phyloP scores from a whole-genome alignment of 1,140 invertebrate genomes.

The Brachionus paranguensis region DNA sequence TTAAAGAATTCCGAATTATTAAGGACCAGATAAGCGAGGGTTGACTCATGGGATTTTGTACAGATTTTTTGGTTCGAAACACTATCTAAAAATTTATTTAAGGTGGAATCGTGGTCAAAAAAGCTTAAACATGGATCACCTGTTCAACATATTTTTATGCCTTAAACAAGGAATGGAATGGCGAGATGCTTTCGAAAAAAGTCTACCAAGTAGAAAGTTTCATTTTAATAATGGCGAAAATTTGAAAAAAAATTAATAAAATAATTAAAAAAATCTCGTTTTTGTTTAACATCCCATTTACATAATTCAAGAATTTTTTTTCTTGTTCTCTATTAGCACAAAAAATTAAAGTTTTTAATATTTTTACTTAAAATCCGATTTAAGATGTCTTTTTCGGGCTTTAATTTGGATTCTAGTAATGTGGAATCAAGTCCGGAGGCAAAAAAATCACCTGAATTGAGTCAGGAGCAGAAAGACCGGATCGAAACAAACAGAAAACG shows the following conservation, averaged over 20 bases:
- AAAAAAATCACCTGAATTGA: neutral
- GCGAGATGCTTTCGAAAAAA: constrained; percentile 7
- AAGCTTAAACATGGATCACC: constrained; percentile 33
- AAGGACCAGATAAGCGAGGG: too few relatives aligned
- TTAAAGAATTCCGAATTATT: too few relatives aligned
- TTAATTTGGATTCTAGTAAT: neutral
- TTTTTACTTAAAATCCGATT: neutral
- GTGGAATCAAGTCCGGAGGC: neutral
- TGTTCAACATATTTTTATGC: constrained; percentile 20
- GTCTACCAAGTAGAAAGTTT: constrained; percentile 1
- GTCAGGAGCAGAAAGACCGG: constrained; percentile 2
- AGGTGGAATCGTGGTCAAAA: constrained; percentile 29
- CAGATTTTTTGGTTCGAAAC: too few relatives aligned
- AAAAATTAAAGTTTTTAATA: neutral
- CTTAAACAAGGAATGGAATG: neutral
- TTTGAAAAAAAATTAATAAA: constrained; percentile 1
- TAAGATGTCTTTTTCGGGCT: neutral
- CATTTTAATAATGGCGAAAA: neutral
- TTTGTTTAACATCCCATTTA: neutral
- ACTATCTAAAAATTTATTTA: neutral
- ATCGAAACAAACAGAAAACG: constrained; percentile 27
- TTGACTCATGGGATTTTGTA: too few relatives aligned
- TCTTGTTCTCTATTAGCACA: neutral
- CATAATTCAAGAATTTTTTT: neutral
- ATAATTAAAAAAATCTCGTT: neutral